phyloP scores from a whole-genome alignment of 2,888 invertebrate species.

The Argyra leucocephala region DNA sequence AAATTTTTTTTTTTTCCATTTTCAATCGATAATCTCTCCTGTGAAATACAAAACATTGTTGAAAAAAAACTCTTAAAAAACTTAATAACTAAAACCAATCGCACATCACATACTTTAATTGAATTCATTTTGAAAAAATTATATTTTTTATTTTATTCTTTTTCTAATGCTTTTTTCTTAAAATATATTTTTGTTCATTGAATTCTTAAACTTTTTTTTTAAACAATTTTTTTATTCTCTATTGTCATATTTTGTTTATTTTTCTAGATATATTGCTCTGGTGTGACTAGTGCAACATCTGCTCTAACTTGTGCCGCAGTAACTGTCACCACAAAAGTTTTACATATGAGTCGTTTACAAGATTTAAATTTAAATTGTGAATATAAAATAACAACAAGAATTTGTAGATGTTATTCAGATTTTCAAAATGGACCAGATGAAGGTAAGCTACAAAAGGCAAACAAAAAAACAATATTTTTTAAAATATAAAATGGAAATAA shows the following conservation, averaged over 20 bases:
- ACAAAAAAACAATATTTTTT: not conserved
- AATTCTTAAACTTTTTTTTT: no score
- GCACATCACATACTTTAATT: no score
- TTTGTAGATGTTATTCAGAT: slow-evolving; percentile 10
- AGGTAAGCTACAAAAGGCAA: not conserved
- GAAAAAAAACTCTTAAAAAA: no score
- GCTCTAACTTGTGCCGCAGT: slow-evolving; percentile 11
- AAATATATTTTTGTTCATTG: no score
- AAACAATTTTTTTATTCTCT: no score
- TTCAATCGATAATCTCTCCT: no score
- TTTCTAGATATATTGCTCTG: slow-evolving; percentile 10
- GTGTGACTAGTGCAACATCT: not conserved
- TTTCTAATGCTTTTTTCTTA: no score
- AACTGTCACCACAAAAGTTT: slow-evolving; percentile 10
- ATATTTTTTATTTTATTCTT: not conserved
- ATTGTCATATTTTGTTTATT: no score
- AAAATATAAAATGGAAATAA: no score
- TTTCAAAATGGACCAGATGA: not conserved
- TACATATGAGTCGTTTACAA: slow-evolving; percentile 10
- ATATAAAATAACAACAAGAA: slow-evolving; percentile 9
- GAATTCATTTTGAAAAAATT: not conserved
- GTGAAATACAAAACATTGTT: no score
- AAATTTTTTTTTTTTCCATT: no score
- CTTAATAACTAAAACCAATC: no score
- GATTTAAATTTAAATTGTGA: slow-evolving; percentile 11